Evolutionary conservation across 2,888 invertebrate species (phyloP), one percentile per base, ranked within the genome.

Genomic region (Vesta saturnalis): DNA sequence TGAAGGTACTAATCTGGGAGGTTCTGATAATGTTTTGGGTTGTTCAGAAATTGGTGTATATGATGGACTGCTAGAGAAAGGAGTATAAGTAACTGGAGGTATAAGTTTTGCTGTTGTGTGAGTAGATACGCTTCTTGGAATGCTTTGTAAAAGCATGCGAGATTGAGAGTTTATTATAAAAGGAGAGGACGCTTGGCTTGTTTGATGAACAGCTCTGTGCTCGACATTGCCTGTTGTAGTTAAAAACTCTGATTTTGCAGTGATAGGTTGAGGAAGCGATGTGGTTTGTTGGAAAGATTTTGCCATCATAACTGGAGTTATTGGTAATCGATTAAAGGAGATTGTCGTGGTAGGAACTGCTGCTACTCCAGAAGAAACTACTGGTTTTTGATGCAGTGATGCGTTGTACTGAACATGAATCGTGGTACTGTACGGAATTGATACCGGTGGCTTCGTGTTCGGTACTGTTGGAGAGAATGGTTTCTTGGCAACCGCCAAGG

Each of bases 261-360:
- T 71, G 69, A 81, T 82, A 1, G 84, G 76, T 71, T 84, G 84
- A 58, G 83, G 83, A 43, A 84, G 73, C 62, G 82, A 74, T 30
- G 84, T 80, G 65, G 86, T 87, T 0, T 86, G 79, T 79, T 85
- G 87, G 39, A 88, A 77, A 70, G 88, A 87, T 81, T 89, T 89
- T 4, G 89, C 84, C 74, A 87, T 87, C 74, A 89, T 82, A 21
- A 89, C 86, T 43, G 89, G 87, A 19, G 88, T 87, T 47, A 88
- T 87, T 22, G 89, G 88, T 67, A 89, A 80, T 55, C 89, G 81
- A 76, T 86, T 89, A 66, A 87, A 85, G 77, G 87, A 85, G 64
- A 86, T 78, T 60, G 64, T 73, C 10, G 73, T 69, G 3, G 74
- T 72, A 14, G 72, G 63, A 39, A 68, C 30, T 52, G 75, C 77